A percentile compares a stretch with the other conserved stretches of the same genome.
Conservation (phyloP, 1,140 invertebrate species). For the Drosophila murphyi region DNA sequence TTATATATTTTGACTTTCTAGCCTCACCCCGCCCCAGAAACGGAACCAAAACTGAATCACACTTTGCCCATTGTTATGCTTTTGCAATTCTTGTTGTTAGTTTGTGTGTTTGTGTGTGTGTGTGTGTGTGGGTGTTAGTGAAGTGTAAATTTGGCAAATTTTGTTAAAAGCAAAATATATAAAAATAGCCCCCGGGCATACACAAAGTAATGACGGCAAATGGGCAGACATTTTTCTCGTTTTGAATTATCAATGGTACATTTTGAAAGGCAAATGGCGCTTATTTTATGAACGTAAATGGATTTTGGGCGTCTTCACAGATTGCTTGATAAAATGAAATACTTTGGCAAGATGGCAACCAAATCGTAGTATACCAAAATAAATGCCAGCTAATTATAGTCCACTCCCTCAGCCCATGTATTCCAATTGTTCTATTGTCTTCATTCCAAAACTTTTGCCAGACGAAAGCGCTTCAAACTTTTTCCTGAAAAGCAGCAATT, state of each 20-base stretch:
- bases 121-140: constrained; percentile 28
- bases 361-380: not conserved
- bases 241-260: constrained; percentile 55
- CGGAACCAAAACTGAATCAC: constrained; percentile 44
- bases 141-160: constrained; percentile 82
- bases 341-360: not conserved
- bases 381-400: constrained; percentile 22
- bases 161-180: constrained; percentile 71
- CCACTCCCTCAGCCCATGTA: constrained; percentile 41
- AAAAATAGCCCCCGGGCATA: constrained; percentile 46
- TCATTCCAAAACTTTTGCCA: constrained; percentile 60
- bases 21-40: not conserved
- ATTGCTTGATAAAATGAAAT: not conserved
- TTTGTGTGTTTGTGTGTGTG: constrained; percentile 9
- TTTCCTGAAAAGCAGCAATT: constrained; percentile 60
- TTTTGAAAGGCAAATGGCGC: constrained; percentile 50
- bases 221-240: constrained; percentile 27
- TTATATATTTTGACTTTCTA: constrained; percentile 64
- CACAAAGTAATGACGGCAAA: constrained; percentile 35
- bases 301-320: not conserved
- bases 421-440: constrained; percentile 56
- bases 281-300: constrained; percentile 28
- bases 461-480: constrained; percentile 76
- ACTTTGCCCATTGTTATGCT: constrained; percentile 50
- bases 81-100: constrained; percentile 34